phyloP scores from a whole-genome alignment of 2,797 vertebrate genomes.

The Bradypodion pumilum region DNA sequence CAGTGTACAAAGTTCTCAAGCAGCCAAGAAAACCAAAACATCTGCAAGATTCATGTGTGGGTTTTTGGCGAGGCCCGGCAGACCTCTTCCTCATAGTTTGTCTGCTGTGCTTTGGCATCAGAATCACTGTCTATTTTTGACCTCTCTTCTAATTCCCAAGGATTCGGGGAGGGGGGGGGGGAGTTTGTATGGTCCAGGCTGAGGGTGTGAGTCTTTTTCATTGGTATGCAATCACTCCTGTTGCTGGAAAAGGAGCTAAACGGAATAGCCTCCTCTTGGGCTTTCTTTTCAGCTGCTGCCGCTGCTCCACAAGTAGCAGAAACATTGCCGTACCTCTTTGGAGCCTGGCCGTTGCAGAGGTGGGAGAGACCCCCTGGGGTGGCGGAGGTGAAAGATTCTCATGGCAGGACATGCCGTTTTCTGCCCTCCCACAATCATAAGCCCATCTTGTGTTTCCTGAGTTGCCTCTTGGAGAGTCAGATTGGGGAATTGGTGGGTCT shows the following conservation, averaged over 20 bases:
- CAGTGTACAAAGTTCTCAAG: not conserved
- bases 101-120: not conserved
- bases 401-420: constrained; percentile 29
- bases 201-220: accelerated
- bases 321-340: not conserved
- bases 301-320: not conserved
- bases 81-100: constrained; percentile 5
- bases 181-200: not conserved
- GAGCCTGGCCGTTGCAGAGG: constrained; percentile 14
- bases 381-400: constrained; percentile 33
- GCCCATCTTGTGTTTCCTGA: constrained; percentile 23
- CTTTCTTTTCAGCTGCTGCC: not conserved
- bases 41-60: constrained; percentile 46
- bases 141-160: constrained; percentile 29
- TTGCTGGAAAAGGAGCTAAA: not conserved
- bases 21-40: constrained; percentile 51
- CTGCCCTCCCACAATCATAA: constrained; percentile 11
- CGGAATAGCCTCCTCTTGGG: not conserved
- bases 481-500: constrained; percentile 20
- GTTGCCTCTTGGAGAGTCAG: constrained; percentile 28
- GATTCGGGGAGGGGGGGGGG: constrained; percentile 20
- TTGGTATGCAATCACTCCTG: not conserved
- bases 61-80: constrained; percentile 31
- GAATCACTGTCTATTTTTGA: constrained; percentile 28
- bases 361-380: constrained; percentile 18